Conservation (phyloP, 2,113 vertebrate species). For the Dinomys branickii region DNA sequence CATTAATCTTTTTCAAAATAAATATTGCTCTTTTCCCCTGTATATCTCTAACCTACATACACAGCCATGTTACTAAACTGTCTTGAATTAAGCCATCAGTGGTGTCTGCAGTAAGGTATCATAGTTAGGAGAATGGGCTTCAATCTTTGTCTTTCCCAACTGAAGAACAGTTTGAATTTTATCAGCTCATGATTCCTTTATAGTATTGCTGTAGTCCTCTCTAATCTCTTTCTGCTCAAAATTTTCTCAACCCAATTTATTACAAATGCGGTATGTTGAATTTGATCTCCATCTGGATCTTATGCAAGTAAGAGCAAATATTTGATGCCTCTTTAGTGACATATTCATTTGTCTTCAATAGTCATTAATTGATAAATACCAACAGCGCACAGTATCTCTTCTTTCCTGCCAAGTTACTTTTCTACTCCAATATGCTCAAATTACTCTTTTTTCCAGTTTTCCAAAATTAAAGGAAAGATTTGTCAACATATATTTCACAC, state of each 20-base stretch:
- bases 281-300: neutral
- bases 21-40: neutral
- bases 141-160: neutral
- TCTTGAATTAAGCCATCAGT: neutral
- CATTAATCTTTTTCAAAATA: slow-evolving; percentile 11
- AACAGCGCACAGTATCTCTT: neutral
- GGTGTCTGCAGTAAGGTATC: neutral
- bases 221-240: neutral
- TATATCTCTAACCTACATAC: neutral
- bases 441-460: neutral
- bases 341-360: neutral
- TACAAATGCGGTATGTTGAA: neutral
- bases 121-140: neutral
- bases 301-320: neutral
- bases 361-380: neutral
- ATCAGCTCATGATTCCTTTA: neutral
- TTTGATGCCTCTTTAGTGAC: neutral
- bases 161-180: neutral
- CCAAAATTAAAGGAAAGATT: neutral
- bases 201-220: neutral
- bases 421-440: neutral
- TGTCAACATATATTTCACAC: neutral
- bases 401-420: neutral
- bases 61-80: neutral
- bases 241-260: neutral